Conservation (phyloP, 2,113 vertebrate species). For the Mesoclemmys tuberculata region DNA sequence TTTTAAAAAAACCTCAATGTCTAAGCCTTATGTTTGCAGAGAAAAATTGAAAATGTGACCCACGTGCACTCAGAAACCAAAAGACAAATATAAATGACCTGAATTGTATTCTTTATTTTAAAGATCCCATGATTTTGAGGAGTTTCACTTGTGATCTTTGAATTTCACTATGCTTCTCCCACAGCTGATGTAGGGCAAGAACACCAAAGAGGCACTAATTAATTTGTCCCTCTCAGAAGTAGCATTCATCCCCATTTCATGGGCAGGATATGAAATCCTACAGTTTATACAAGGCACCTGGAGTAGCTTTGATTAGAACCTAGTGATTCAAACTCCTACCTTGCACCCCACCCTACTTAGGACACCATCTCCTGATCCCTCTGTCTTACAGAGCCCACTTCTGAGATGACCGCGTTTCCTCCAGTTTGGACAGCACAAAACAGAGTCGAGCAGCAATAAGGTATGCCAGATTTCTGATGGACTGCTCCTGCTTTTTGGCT, state of each 20-base stretch:
- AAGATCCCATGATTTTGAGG: neutral
- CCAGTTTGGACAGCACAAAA: neutral
- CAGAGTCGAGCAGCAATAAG: neutral
- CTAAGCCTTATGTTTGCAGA: fast-evolving
- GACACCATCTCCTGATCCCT: neutral
- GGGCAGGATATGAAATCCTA: neutral
- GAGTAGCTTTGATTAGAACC: neutral
- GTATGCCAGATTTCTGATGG: neutral
- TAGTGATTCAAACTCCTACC: neutral
- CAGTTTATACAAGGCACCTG: neutral
- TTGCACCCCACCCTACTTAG: neutral
- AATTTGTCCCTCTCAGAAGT: neutral
- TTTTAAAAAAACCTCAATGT: neutral
- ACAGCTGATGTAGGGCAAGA: neutral
- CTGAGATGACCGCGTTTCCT: neutral
- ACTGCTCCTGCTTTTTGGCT: neutral
- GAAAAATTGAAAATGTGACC: neutral
- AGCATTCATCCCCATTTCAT: neutral
- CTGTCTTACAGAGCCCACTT: neutral
- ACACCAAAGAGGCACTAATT: neutral
- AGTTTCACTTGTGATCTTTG: fast-evolving
- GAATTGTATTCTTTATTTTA: neutral
- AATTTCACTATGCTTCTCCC: neutral
- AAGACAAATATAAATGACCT: neutral
- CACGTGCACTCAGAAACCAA: neutral